These are phyloP conservation scores for Achlya flavicornis DNA, from an alignment of 2,888 invertebrate genomes.

Conservation along the genomic window DNA sequence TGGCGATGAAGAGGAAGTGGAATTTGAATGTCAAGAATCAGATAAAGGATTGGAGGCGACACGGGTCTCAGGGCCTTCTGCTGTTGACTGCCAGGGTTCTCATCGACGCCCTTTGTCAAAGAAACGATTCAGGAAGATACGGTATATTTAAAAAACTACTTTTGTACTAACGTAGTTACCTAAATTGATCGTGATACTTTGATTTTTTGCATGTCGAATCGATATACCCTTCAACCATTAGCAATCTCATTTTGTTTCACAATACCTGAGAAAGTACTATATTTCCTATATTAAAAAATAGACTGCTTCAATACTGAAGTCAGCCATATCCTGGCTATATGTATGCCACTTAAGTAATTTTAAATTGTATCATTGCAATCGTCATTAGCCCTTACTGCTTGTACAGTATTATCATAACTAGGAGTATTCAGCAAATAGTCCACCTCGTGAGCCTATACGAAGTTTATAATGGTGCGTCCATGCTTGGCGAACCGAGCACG, in stretches of 20 bases:
- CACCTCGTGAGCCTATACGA: too few species aligned
- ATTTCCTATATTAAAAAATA: too few species aligned
- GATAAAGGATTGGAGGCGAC: slow-evolving; percentile 95
- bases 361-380: too few species aligned
- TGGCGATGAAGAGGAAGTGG: slow-evolving; percentile 94
- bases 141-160: slow-evolving; percentile 75
- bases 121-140: slow-evolving; percentile 93
- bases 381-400: too few species aligned
- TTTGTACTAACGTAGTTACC: slow-evolving; percentile 10
- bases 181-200: neutral
- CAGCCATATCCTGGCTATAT: too few species aligned
- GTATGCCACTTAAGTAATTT: too few species aligned
- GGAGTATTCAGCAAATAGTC: too few species aligned
- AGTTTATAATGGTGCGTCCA: too few species aligned
- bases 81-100: slow-evolving; percentile 91
- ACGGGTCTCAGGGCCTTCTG: slow-evolving; percentile 90
- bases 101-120: slow-evolving; percentile 91
- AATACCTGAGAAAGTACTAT: too few species aligned
- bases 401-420: too few species aligned
- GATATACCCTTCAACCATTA: neutral
- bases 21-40: slow-evolving; percentile 93
- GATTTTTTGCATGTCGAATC: neutral
- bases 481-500: too few species aligned
- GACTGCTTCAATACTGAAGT: too few species aligned
- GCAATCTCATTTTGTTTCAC: neutral